A percentile compares a stretch with the other conserved stretches of the same genome.
Evolutionary conservation across 2,888 invertebrate genomes (phyloP).

Genomic region (Spialia ferax): DNA sequence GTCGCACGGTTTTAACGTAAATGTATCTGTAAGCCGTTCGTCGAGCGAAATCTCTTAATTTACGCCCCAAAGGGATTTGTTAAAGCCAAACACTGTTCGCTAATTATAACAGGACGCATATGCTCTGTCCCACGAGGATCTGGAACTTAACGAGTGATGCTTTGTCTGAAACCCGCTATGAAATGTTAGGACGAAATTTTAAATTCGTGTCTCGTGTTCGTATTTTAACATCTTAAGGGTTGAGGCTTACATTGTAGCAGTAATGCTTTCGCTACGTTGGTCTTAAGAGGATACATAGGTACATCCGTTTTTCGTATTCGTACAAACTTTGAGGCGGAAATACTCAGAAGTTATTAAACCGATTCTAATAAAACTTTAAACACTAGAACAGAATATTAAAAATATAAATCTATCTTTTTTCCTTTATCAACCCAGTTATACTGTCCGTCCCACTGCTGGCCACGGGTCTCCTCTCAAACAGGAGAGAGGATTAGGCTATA

Average conservation of each 20-base stretch:
- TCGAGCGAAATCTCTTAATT: conserved; percentile 82
- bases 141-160: conserved; percentile 70
- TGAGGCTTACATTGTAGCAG: conserved; percentile 2
- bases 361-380: no score
- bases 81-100: conserved; percentile 86
- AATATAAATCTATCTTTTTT: no score
- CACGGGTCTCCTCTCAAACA: no score
- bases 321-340: no score
- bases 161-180: conserved; percentile 50
- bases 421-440: no score
- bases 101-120: conserved; percentile 85
- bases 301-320: no score
- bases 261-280: neutral
- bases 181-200: conserved; percentile 32
- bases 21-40: conserved; percentile 78
- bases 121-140: conserved; percentile 82
- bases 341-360: no score
- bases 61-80: conserved; percentile 85
- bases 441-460: no score
- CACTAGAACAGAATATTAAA: no score
- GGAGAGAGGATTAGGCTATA: no score
- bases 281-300: no score
- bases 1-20: conserved; percentile 63
- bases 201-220: conserved; percentile 17
- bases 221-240: conserved; percentile 18